Percentiles rank a stretch among this genome's conserved stretches.
Evolutionary conservation across 2,888 invertebrate species (phyloP).

Genomic region (Galerucella nymphaeae): DNA sequence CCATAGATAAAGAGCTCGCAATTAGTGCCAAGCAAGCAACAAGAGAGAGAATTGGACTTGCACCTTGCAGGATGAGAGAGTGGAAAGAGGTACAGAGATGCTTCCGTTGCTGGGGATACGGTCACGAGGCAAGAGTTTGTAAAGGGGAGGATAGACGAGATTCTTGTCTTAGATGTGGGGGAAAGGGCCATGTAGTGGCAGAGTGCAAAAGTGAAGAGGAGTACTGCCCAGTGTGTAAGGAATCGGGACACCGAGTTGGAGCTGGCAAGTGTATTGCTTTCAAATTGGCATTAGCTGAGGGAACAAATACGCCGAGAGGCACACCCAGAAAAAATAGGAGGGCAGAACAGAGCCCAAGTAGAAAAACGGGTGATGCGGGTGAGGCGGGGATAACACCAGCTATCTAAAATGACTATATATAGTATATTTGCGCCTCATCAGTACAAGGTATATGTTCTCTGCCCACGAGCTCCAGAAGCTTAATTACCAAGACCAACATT

Average conservation of each 20-base stretch:
- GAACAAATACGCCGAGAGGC: neutral
- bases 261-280: too few relatives aligned
- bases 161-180: slow-evolving; percentile 8
- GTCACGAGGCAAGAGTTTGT: slow-evolving; percentile 3
- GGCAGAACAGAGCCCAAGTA: too few relatives aligned
- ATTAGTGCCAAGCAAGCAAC: neutral
- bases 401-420: too few relatives aligned
- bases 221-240: neutral
- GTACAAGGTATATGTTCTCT: too few relatives aligned
- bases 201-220: neutral
- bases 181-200: neutral
- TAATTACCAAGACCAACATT: too few relatives aligned
- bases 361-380: too few relatives aligned
- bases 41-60: neutral
- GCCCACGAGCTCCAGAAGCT: too few relatives aligned
- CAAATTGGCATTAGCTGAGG: neutral
- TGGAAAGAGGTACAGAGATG: neutral
- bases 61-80: neutral
- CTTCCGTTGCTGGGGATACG: too few relatives aligned
- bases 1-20: neutral
- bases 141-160: slow-evolving; percentile 17
- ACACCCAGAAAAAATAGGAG: neutral
- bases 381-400: too few relatives aligned
- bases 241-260: neutral
- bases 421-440: too few relatives aligned